Evolutionary conservation across 2,797 vertebrate species (phyloP), one percentile per base, ranked within the genome.

Genomic region (Poecilia gillii): DNA sequence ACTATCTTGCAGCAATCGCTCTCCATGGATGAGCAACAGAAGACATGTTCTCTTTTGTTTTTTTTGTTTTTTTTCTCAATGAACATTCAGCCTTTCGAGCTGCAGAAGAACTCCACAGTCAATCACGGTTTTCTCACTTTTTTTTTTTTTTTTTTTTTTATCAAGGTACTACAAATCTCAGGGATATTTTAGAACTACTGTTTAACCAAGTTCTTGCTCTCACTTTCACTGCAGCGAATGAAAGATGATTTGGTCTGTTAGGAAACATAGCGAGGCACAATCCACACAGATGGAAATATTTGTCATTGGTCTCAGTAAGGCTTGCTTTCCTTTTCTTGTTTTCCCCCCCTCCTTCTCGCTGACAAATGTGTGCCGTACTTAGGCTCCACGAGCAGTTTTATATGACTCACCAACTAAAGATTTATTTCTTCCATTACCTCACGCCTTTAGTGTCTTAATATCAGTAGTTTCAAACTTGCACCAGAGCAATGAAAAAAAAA

Each of bases 351-450:
- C 83, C 78, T 74, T 77, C 25, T 81, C 39, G 78, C 82, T 90
- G 86, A 93, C 77, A 87, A 90, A 91, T 91, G 77, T 74, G 46
- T 59, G 46, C 49, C 0, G 3, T 84, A 88, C 85, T 87, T 83
- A 74, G 80, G 87, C 82, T 88, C 66, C 75, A 84, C 68, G 72
- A 89, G 84, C 84, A 77, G 76, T 78, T 74, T 77, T 66, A 87
- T 74, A 83, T 89, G 91, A 93, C 85, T 91, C 87, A 87, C 82
- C 76, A 39, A 79, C 74, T 86, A 82, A 90, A 90, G 87, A 92
- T 90, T 76, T 80, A 92, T 93, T 83, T 81, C 77, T 84, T 90
- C 85, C 86, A 93, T 92, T 92, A 92, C 71, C 72, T 81, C 45
- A 74, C 64, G 9, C 75, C 73, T 73, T 87, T 66, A 77, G 77